Base-by-base conservation (phyloP, 53 echinoderm and acorn worm genomes). In the Crossaster papposus region DNA sequence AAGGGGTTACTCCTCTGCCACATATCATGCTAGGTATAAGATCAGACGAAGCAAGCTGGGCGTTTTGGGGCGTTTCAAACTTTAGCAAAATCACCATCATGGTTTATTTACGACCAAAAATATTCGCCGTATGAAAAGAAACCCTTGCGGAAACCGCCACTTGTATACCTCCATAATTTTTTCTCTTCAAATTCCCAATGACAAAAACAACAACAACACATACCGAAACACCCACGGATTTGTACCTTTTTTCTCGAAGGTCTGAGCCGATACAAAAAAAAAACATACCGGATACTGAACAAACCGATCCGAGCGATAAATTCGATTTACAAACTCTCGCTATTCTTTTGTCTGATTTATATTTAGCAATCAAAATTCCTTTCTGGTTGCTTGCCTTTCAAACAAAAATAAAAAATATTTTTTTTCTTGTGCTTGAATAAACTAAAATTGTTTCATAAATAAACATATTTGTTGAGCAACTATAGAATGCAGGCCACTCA, bases 341-440 rank as follows among this genome's bases (percentile, higher is more conserved):
- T 17, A 38, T 24, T 6, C 13, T 32, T 74, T 87, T 87, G 87
- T 87, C 54, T 20, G 29, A n/a, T 33, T n/a, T n/a, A n/a, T 87
- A 58, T 87, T 77, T 77, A 28, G 63, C 76, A n/a, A 87, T 87
- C 87, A 23, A 29, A 76, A 62, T 87, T 36, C 87, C 87, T 74
- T 86, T 86, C 74, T 86, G 77, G 58, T 12, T 53, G 73, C 65
- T 4, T 82, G 82, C n/a, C 20, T 64, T 65, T n/a, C 82, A 82
- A 82, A 24, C 35, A 7, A 15, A n/a, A 24, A 65, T n/a, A n/a
- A 82, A 65, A 36, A 36, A 22, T 35, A 34, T 11, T 23, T 38
- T 36, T 68, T 55, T 81, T 11, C 20, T 58, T 55, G 32, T 81
- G 11, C 31, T 23, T 55, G 51, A 30, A 23, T 6, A 26, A 58